Conservation (phyloP, 1,140 invertebrate genomes). For the Drosophila jambulina region DNA sequence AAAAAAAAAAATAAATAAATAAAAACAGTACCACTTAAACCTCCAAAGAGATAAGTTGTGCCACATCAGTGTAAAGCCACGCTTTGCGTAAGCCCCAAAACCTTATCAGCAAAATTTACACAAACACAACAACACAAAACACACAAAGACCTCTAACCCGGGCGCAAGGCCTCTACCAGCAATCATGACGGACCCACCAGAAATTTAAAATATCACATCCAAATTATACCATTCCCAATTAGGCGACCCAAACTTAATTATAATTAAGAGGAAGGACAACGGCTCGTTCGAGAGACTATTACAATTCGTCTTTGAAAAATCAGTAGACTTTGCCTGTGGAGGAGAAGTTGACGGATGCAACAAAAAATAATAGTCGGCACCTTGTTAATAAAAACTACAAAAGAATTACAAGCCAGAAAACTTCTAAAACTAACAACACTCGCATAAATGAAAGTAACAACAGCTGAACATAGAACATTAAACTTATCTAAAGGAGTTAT, state of each 20-base stretch:
- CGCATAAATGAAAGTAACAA: constrained; percentile 2
- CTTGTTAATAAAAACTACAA: too few relatives aligned
- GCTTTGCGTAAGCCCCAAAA: background rate
- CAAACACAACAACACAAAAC: constrained; percentile 6
- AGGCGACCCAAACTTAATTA: too few relatives aligned
- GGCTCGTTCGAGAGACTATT: too few relatives aligned
- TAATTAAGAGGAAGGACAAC: too few relatives aligned
- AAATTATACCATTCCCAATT: background rate
- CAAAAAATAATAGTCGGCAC: too few relatives aligned
- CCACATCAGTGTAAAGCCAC: too few relatives aligned
- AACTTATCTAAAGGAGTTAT: constrained; percentile 15
- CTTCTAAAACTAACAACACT: constrained; percentile 5
- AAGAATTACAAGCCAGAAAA: too few relatives aligned
- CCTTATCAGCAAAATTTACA: constrained; percentile 1
- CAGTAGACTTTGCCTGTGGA: too few relatives aligned
- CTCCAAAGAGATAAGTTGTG: background rate
- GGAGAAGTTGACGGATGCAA: too few relatives aligned
- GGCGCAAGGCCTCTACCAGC: background rate
- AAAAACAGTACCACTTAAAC: background rate
- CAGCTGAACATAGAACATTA: constrained; percentile 18
- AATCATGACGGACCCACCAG: constrained; percentile 3
- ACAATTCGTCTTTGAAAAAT: too few relatives aligned
- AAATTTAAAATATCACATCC: constrained; percentile 1
- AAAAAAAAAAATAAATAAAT: too few relatives aligned
- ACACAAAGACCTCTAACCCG: background rate